Percentiles rank a stretch among this genome's conserved stretches.
Evolutionary conservation across 2,888 invertebrate species (phyloP).

Genomic region (Neelides folsomi): DNA sequence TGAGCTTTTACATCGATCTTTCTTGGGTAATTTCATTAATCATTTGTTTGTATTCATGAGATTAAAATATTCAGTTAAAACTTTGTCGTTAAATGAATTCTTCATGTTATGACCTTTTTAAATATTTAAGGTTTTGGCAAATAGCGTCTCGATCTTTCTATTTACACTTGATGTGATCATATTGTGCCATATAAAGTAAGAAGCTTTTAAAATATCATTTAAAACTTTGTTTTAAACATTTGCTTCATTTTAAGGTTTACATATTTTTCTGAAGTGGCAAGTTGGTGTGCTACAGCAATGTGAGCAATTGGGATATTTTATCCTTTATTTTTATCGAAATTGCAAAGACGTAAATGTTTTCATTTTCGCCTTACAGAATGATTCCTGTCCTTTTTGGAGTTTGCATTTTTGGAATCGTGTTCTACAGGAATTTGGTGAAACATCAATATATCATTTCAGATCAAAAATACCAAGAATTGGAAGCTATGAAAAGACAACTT

Average conservation of each 20-base stretch:
- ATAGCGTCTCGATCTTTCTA: conserved; percentile 25
- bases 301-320: too few relatives aligned
- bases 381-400: conserved; percentile 24
- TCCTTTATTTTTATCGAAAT: too few relatives aligned
- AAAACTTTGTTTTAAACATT: too few relatives aligned
- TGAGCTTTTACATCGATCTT: conserved; percentile 29
- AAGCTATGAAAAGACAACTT: conserved; percentile 26
- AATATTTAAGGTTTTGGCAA: conserved; percentile 15
- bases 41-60: too few relatives aligned
- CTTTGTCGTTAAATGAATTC: too few relatives aligned
- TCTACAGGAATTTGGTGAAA: conserved; percentile 24
- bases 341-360: neutral
- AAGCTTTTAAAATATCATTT: too few relatives aligned
- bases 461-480: conserved; percentile 24
- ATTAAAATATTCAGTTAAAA: too few relatives aligned
- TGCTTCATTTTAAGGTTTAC: conserved; percentile 12
- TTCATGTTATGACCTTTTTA: too few relatives aligned
- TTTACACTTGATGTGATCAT: conserved; percentile 31
- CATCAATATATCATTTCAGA: conserved; percentile 25
- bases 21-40: conserved; percentile 27
- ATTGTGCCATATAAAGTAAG: conserved; percentile 26
- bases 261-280: conserved; percentile 23
- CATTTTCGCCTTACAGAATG: conserved; percentile 8
- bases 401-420: conserved; percentile 24
- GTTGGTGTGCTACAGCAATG: conserved; percentile 14